Percentiles rank a stretch among this genome's conserved stretches.
Conservation (phyloP, 2,113 vertebrate species). For the Cavia aperea region DNA sequence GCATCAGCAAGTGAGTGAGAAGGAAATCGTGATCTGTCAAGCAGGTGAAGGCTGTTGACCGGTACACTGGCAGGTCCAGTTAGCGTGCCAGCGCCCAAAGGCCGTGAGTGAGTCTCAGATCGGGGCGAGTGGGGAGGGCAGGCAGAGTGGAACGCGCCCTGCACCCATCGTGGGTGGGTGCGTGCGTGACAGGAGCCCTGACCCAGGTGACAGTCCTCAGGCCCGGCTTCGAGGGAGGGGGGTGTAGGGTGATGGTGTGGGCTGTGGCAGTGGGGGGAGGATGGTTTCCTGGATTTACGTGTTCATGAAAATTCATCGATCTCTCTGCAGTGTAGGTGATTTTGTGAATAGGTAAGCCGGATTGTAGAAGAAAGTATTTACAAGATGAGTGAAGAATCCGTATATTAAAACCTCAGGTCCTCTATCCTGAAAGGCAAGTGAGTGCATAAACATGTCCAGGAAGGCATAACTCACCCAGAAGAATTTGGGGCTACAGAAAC, state of each 20-base stretch:
- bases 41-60: accelerated
- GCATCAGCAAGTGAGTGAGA: neutral
- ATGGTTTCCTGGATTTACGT: neutral
- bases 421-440: neutral
- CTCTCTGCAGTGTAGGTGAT: neutral
- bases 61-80: accelerated
- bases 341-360: neutral
- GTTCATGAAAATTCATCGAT: neutral
- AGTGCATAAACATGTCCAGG: neutral
- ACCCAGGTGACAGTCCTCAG: accelerated
- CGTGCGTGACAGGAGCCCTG: neutral
- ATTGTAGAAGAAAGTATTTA: neutral
- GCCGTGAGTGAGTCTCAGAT: accelerated
- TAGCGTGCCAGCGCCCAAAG: accelerated
- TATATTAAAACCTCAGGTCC: neutral
- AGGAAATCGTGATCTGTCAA: neutral
- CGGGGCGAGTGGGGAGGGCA: neutral
- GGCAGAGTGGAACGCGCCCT: accelerated
- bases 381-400: neutral
- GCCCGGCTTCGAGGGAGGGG: accelerated
- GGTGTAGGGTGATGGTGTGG: no score
- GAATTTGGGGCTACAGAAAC: neutral
- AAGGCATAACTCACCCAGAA: neutral
- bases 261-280: neutral
- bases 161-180: accelerated